phyloP scores from a whole-genome alignment of 2,888 invertebrate species.

The Bursaphelenchus okinawaensis region DNA sequence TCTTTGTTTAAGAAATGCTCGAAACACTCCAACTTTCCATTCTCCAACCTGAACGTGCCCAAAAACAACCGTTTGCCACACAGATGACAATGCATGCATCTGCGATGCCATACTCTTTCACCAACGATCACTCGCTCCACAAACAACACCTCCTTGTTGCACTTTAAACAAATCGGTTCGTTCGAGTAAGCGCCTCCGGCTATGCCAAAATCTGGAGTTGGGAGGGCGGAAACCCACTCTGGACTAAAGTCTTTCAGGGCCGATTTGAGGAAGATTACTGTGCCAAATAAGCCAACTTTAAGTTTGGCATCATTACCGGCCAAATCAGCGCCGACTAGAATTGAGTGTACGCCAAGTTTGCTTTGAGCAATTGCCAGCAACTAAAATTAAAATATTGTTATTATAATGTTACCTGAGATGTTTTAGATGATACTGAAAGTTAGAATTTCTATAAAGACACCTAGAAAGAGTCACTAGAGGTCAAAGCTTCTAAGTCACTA shows the following conservation, averaged over 20 bases:
- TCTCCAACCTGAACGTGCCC: slow-evolving; percentile 2
- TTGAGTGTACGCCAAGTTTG: slow-evolving; percentile 12
- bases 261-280: slow-evolving; percentile 6
- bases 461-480: too few relatives aligned
- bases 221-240: neutral
- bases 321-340: slow-evolving; percentile 13
- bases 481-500: too few relatives aligned
- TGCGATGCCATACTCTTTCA: slow-evolving; percentile 1
- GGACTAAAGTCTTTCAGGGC: neutral
- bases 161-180: slow-evolving; percentile 9
- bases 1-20: slow-evolving; percentile 7
- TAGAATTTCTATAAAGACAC: too few relatives aligned
- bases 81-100: slow-evolving; percentile 9
- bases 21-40: slow-evolving; percentile 4
- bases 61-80: slow-evolving; percentile 4
- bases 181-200: slow-evolving; percentile 9
- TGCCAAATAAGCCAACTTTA: slow-evolving; percentile 7
- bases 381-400: neutral
- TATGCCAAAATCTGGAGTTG: slow-evolving; percentile 9
- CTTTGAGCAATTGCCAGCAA: slow-evolving; percentile 4
- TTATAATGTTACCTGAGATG: too few relatives aligned
- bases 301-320: slow-evolving; percentile 4
- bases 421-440: too few relatives aligned
- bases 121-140: slow-evolving; percentile 5
- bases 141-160: slow-evolving; percentile 5